Evolutionary conservation across 1,140 invertebrate species (phyloP), one percentile per base, ranked within the genome.

Genomic region (Zeugodacus cucurbitae): DNA sequence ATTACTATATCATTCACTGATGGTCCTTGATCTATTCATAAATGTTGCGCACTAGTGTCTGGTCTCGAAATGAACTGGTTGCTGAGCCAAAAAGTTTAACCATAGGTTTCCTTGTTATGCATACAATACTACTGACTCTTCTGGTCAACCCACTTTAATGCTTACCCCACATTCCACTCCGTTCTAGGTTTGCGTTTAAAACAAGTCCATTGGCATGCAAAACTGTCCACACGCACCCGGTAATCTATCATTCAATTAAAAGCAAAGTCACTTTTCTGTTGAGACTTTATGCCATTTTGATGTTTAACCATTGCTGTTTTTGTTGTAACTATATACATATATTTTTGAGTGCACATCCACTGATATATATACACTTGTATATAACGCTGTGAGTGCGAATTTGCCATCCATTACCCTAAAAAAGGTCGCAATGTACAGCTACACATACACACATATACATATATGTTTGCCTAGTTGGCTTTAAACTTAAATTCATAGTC

Each of bases 231-330:
- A 64, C 54, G 74, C 74, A 78, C 54, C 54, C 88, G 70, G 86
- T 87, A 86, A 88, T 88, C 88, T 70, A 88, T 88, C 88, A 88
- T 87, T 88, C 86, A 88, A 88, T 88, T 88, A 88, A 88, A 88
- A 70, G 44, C 64, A 86, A 87, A 85, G 86, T 88, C 88, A 88
- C 64, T 64, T 88, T 88, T 88, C 86, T 82, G 88, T 82, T 82
- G 74, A 82, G 74, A 82, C 74, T 54, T 82, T 82, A 82, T 82
- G 74, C 74, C 74, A 82, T 82, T 82, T 82, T 82, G 74, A 82
- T 82, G 74, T 74, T 74, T 34, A 74, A 74, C 32, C 29, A 34
- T 14, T 74, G 67, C 4, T 82, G 37, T 48, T 82, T 48, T 82
- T 26, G 44, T 26, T n/a, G 41, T 0, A 74, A 32, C 3, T 74